These are phyloP conservation scores for Gorsachius goisagi DNA, from an alignment of 2,113 vertebrate genomes.

Conservation along the genomic window DNA sequence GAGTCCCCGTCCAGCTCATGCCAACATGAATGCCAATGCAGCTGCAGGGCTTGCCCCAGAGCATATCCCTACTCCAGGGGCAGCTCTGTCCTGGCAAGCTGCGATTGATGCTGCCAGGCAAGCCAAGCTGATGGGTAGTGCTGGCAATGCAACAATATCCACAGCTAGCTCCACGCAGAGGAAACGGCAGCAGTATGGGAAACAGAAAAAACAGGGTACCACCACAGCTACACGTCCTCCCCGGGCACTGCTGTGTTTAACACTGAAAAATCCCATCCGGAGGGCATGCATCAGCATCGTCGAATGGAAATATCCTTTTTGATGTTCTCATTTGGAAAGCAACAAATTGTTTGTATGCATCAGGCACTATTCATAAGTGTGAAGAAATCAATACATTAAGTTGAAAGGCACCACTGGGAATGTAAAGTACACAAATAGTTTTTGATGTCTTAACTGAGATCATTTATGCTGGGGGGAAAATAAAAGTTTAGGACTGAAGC, in stretches of 20 bases:
- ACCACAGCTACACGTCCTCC: slow-evolving; percentile 91
- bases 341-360: background rate
- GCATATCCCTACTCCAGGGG: slow-evolving; percentile 91
- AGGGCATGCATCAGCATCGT: slow-evolving; percentile 99
- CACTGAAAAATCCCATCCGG: slow-evolving; percentile 96
- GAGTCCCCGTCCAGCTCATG: slow-evolving; percentile 87
- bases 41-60: slow-evolving; percentile 93
- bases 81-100: slow-evolving; percentile 96
- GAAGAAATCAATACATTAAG: background rate
- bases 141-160: slow-evolving; percentile 89
- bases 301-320: slow-evolving; percentile 99
- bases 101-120: slow-evolving; percentile 95
- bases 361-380: background rate
- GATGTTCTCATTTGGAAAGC: background rate
- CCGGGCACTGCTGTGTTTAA: slow-evolving; percentile 94
- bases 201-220: slow-evolving; percentile 94
- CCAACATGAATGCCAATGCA: slow-evolving; percentile 89
- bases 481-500: background rate
- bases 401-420: background rate
- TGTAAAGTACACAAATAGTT: accelerated
- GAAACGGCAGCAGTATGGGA: slow-evolving; percentile 92
- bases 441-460: background rate
- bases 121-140: slow-evolving; percentile 94
- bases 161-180: slow-evolving; percentile 94
- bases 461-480: background rate